Percentiles rank a stretch among this genome's conserved stretches.
These are phyloP conservation scores for Drosophila subsilvestris DNA, from an alignment of 2,888 invertebrate genomes.

Conservation along the genomic window DNA sequence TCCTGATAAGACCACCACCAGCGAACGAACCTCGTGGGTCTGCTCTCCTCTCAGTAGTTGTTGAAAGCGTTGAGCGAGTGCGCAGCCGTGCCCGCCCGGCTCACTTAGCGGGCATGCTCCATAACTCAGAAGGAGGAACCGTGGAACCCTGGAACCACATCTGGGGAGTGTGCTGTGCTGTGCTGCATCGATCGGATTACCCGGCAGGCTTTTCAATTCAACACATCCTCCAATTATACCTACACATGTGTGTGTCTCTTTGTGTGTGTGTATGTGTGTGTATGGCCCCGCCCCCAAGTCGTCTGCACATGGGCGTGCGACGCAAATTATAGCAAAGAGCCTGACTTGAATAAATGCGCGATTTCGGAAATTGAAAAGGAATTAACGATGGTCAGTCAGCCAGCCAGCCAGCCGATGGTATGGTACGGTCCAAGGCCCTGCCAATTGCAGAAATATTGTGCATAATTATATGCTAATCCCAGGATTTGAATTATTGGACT, in stretches of 20 bases:
- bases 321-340: conserved; percentile 72
- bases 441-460: conserved; percentile 67
- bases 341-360: conserved; percentile 79
- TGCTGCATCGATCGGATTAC: conserved; percentile 66
- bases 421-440: conserved; percentile 22
- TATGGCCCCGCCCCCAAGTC: conserved; percentile 17
- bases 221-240: conserved; percentile 77
- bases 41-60: conserved; percentile 63
- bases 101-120: conserved; percentile 71
- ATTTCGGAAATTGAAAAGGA: conserved; percentile 76
- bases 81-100: conserved; percentile 56
- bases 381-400: conserved; percentile 60
- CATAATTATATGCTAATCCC: conserved; percentile 74
- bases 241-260: conserved; percentile 17
- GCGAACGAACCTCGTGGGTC: conserved; percentile 2
- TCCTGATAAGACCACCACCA: conserved; percentile 83
- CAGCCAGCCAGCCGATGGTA: conserved; percentile 23
- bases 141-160: not conserved
- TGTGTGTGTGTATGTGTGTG: conserved; percentile 4
- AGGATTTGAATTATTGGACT: conserved; percentile 27
- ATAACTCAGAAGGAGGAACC: conserved; percentile 53
- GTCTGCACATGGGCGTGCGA: conserved; percentile 62
- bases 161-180: not conserved
- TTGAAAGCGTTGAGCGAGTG: conserved; percentile 78
- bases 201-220: conserved; percentile 79